phyloP scores from a whole-genome alignment of 2,113 vertebrate species.

The Gorsachius goisagi region DNA sequence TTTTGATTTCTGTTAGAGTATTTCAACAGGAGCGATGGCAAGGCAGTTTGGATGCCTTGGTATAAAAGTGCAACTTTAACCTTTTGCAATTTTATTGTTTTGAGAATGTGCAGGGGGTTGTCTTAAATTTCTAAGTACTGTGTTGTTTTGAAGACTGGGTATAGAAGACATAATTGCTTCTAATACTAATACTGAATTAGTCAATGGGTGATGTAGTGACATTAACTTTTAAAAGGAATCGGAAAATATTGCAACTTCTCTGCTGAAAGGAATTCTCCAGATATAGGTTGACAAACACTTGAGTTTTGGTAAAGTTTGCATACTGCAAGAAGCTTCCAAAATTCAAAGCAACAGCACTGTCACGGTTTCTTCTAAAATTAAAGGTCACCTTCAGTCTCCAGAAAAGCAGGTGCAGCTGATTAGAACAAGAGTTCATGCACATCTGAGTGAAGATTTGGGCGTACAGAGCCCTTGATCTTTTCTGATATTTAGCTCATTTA shows the following conservation, averaged over 20 bases:
- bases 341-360: neutral
- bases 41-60: neutral
- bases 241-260: neutral
- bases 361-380: neutral
- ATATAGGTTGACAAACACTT: neutral
- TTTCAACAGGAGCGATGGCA: neutral
- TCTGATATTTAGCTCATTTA: neutral
- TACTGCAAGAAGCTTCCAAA: neutral
- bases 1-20: neutral
- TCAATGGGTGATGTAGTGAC: neutral
- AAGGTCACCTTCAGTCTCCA: slow-evolving; percentile 17
- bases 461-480: neutral
- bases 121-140: neutral
- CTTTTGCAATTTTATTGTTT: neutral
- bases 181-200: neutral
- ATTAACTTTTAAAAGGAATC: neutral
- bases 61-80: neutral
- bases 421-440: neutral
- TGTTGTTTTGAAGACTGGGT: neutral
- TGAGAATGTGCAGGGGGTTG: neutral
- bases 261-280: neutral
- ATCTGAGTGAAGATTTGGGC: neutral
- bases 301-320: neutral
- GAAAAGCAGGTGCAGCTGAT: neutral
- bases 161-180: neutral